phyloP scores from a whole-genome alignment of 2,113 vertebrate species.

The Serilophus lunatus region DNA sequence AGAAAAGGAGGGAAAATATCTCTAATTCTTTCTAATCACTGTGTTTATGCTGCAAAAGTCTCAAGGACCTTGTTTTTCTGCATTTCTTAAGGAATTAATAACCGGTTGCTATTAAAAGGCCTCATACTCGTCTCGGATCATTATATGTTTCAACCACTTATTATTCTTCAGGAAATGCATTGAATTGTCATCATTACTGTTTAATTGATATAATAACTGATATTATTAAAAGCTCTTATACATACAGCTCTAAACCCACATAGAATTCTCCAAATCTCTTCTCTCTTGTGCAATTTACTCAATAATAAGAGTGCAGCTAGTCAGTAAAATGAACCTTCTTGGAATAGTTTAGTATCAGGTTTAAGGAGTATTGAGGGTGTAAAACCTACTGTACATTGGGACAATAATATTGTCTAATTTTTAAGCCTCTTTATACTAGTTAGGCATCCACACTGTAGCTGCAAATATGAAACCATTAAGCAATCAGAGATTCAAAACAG shows the following conservation, averaged over 20 bases:
- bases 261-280: not conserved
- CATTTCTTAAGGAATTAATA: not conserved
- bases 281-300: not conserved
- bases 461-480: not conserved
- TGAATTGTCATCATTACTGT: not conserved
- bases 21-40: not conserved
- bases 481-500: not conserved
- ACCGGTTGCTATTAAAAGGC: not conserved
- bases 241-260: not conserved
- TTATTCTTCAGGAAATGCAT: not conserved
- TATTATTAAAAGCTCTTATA: not conserved
- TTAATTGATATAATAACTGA: not conserved
- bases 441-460: not conserved
- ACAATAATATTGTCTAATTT: not conserved
- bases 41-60: not conserved
- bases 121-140: not conserved
- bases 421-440: not conserved
- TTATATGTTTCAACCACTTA: not conserved
- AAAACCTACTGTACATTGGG: not conserved
- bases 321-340: not conserved
- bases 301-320: not conserved
- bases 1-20: not conserved
- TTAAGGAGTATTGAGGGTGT: not conserved
- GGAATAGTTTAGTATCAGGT: not conserved
- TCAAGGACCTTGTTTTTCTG: not conserved